Percentiles rank a stretch among this genome's conserved stretches.
phyloP scores from a whole-genome alignment of 2,113 vertebrate genomes.

The Istiophorus platypterus region DNA sequence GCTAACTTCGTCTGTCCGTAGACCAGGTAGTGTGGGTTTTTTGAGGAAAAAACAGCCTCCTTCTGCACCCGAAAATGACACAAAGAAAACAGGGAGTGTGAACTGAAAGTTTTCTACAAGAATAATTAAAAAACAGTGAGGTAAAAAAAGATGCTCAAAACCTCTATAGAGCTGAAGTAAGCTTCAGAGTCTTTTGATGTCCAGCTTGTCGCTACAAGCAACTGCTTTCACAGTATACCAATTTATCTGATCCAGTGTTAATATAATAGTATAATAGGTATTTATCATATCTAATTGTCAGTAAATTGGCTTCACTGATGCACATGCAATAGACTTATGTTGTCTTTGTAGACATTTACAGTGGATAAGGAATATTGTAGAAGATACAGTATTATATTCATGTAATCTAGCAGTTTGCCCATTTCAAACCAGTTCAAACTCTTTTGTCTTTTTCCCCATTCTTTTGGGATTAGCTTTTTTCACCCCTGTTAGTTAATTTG shows the following conservation, averaged over 20 bases:
- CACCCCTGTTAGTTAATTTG: background rate
- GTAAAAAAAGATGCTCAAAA: background rate
- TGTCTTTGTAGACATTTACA: background rate
- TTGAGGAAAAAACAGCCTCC: too few species aligned
- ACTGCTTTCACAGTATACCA: background rate
- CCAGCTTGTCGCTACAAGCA: too few species aligned
- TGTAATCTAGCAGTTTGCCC: background rate
- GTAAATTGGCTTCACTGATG: background rate
- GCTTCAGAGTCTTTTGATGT: too few species aligned
- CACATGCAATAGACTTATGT: background rate
- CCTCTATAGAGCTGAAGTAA: background rate
- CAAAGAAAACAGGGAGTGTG: too few species aligned
- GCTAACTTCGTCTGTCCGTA: background rate
- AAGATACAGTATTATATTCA: background rate
- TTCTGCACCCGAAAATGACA: too few species aligned
- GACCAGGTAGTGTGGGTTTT: background rate
- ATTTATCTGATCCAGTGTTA: background rate
- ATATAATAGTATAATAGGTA: too few species aligned
- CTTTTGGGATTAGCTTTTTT: background rate
- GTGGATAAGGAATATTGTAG: background rate
- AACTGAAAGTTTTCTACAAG: background rate
- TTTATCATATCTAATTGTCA: slow-evolving; percentile 6
- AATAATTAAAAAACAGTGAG: background rate
- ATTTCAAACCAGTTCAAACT: slow-evolving; percentile 8
- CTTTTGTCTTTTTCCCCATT: background rate